Conservation (phyloP, 2,888 invertebrate genomes). For the Trissoscelio sp. region DNA sequence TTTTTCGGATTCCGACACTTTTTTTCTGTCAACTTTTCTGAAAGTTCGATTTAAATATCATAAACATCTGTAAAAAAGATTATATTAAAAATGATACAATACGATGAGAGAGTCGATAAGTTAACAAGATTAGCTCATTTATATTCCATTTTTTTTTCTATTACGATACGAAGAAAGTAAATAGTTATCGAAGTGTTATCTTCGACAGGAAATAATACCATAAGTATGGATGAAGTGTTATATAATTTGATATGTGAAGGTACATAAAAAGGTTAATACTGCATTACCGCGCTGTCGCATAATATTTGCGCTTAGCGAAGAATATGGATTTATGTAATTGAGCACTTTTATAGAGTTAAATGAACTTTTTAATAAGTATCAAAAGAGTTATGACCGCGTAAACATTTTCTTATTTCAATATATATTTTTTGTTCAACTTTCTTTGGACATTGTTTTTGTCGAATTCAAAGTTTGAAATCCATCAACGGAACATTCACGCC, state of each 20-base stretch:
- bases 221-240: neutral
- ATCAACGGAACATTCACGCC: neutral
- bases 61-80: neutral
- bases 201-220: slow-evolving; percentile 8
- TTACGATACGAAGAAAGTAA: neutral
- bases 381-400: no score
- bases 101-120: slow-evolving; percentile 18
- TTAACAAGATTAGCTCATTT: no score
- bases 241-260: slow-evolving; percentile 14
- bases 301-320: slow-evolving; percentile 1
- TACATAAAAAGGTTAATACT: neutral
- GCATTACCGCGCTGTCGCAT: slow-evolving; percentile 3
- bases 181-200: slow-evolving; percentile 2
- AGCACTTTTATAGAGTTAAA: slow-evolving; percentile 3
- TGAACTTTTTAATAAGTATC: neutral
- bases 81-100: slow-evolving; percentile 1
- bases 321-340: slow-evolving; percentile 19
- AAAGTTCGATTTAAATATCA: slow-evolving; percentile 4
- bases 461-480: neutral
- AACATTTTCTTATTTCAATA: no score
- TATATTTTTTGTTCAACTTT: slow-evolving; percentile 4
- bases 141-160: neutral
- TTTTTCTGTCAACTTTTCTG: neutral
- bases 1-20: neutral
- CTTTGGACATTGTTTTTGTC: neutral